These are phyloP conservation scores for Chrysemys picta DNA, from an alignment of 2,113 vertebrate genomes.

Conservation along the genomic window DNA sequence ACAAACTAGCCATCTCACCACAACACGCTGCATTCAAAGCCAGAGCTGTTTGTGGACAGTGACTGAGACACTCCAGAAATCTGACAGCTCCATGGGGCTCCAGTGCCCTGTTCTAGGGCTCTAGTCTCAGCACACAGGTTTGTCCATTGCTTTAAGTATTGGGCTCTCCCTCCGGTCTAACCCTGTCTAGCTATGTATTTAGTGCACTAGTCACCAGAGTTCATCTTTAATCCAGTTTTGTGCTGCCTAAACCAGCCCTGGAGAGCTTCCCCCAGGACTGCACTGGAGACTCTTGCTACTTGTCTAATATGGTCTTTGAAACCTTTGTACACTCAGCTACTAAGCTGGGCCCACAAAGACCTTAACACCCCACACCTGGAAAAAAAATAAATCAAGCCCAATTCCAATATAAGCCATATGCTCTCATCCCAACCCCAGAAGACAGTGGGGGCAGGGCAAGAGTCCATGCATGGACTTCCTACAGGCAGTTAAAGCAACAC, in stretches of 20 bases:
- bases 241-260: neutral
- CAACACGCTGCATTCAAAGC: neutral
- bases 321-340: too few relatives aligned
- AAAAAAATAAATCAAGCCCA: neutral
- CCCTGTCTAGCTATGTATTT: neutral
- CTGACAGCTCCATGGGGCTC: neutral
- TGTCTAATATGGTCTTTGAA: too few relatives aligned
- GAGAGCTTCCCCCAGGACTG: neutral
- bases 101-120: neutral
- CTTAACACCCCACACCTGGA: neutral
- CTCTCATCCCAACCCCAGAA: neutral
- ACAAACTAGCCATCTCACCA: neutral
- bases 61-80: neutral
- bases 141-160: neutral
- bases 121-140: neutral
- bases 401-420: too few relatives aligned
- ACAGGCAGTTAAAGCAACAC: too few relatives aligned
- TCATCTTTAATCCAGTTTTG: neutral
- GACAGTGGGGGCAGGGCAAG: neutral
- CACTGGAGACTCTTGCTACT: too few relatives aligned
- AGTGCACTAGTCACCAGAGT: neutral
- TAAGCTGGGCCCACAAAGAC: too few relatives aligned
- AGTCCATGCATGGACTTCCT: neutral
- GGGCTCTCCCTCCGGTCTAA: too few relatives aligned
- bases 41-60: neutral